Percentiles rank a stretch among this genome's conserved stretches.
phyloP scores from a whole-genome alignment of 2,113 vertebrate genomes.

The Echinops telfairi region DNA sequence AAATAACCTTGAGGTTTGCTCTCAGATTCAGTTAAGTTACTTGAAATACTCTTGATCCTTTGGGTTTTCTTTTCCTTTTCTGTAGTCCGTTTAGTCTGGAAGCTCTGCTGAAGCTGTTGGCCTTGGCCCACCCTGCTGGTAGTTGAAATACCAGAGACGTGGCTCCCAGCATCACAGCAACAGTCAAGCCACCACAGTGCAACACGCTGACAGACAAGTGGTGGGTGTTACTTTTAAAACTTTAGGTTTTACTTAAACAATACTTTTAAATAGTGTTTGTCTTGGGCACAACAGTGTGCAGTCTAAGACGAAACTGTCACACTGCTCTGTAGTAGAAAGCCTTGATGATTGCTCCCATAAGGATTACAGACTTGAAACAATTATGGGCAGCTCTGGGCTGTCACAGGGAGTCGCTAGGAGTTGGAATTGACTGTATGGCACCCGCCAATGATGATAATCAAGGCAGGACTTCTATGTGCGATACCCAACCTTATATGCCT shows the following conservation, averaged over 20 bases:
- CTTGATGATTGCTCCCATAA: not conserved
- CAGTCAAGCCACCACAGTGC: no score
- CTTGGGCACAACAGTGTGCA: not conserved
- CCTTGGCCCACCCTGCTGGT: no score
- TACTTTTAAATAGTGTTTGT: not conserved
- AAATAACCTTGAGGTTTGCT: not conserved
- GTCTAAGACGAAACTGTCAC: not conserved
- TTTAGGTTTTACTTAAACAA: no score
- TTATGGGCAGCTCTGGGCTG: not conserved
- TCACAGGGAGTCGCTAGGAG: not conserved
- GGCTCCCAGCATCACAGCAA: no score
- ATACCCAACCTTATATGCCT: not conserved
- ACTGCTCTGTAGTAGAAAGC: not conserved
- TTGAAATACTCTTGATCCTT: not conserved
- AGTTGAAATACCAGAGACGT: no score
- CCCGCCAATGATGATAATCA: not conserved
- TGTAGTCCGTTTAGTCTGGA: no score
- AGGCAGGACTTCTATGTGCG: not conserved
- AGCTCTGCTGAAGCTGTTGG: no score
- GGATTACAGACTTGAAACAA: not conserved
- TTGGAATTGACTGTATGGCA: not conserved
- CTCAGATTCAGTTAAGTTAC: not conserved
- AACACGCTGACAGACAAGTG: no score
- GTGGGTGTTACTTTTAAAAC: no score
- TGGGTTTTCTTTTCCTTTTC: not conserved